Evolutionary conservation across 2,888 invertebrate species (phyloP).

Genomic region (Scaptodrosophila latifasciaeformis): DNA sequence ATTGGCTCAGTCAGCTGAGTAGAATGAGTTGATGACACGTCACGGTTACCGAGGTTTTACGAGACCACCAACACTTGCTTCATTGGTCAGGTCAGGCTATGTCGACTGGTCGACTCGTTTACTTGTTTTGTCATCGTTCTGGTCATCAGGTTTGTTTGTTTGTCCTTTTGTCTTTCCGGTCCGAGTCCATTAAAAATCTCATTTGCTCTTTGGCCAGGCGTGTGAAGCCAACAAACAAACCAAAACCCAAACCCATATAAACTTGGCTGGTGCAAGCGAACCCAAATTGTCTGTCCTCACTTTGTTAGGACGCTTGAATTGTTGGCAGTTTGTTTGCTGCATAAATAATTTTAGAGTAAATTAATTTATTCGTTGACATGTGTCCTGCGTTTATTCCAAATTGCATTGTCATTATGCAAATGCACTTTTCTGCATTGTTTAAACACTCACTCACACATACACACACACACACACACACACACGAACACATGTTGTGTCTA

Average conservation of each 20-base stretch:
- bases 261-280: background rate
- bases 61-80: background rate
- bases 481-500: too few species aligned
- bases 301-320: slow-evolving; percentile 13
- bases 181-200: slow-evolving; percentile 40
- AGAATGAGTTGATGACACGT: too few species aligned
- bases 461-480: too few species aligned
- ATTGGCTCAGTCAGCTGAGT: too few species aligned
- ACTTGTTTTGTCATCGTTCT: background rate
- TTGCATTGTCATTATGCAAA: slow-evolving; percentile 66
- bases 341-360: slow-evolving; percentile 71
- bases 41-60: background rate
- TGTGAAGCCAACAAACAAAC: background rate
- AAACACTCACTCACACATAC: too few species aligned
- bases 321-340: slow-evolving; percentile 27
- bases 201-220: slow-evolving; percentile 15
- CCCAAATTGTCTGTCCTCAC: background rate
- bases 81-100: background rate
- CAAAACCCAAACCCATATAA: background rate
- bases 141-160: background rate
- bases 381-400: slow-evolving; percentile 61
- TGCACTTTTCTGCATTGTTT: slow-evolving; percentile 45
- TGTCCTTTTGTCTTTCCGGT: too few species aligned
- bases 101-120: background rate
- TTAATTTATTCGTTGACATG: slow-evolving; percentile 75